phyloP scores from a whole-genome alignment of 2,113 vertebrate species.

The Microcebus ravelobensis region DNA sequence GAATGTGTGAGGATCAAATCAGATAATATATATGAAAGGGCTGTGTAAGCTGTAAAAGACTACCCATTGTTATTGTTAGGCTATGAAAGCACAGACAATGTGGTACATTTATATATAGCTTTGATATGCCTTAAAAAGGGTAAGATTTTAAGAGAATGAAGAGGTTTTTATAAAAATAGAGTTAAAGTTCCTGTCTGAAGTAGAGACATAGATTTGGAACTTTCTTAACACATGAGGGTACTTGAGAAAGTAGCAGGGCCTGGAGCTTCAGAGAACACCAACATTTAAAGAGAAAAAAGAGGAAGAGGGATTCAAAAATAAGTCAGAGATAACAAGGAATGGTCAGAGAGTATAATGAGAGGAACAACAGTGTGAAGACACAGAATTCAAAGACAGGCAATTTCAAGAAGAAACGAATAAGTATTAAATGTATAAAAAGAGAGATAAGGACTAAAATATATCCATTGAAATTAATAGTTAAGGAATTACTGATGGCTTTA shows the following conservation, averaged over 20 bases:
- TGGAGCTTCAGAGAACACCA: background rate
- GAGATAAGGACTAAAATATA: conserved; percentile 13
- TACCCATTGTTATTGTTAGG: background rate
- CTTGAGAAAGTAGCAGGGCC: background rate
- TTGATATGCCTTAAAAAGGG: background rate
- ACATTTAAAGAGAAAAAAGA: background rate
- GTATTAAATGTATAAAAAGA: conserved; percentile 24
- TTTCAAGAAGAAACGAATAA: conserved; percentile 34
- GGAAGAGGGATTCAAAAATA: background rate
- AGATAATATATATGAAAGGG: conserved; percentile 12
- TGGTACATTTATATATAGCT: background rate
- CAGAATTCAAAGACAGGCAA: conserved; percentile 25
- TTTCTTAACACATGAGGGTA: background rate
- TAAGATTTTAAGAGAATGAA: conserved; percentile 42
- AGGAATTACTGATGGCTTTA: background rate
- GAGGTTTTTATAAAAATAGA: conserved; percentile 8
- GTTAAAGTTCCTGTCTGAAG: background rate
- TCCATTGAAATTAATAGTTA: background rate
- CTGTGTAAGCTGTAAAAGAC: conserved; percentile 4
- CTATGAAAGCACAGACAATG: background rate
- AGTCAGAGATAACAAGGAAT: background rate
- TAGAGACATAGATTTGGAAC: background rate
- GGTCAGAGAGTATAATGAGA: background rate
- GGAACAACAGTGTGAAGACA: background rate
- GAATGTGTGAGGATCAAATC: background rate